Base-by-base conservation (phyloP, 1,140 invertebrate species). In the Eciton burchellii region DNA sequence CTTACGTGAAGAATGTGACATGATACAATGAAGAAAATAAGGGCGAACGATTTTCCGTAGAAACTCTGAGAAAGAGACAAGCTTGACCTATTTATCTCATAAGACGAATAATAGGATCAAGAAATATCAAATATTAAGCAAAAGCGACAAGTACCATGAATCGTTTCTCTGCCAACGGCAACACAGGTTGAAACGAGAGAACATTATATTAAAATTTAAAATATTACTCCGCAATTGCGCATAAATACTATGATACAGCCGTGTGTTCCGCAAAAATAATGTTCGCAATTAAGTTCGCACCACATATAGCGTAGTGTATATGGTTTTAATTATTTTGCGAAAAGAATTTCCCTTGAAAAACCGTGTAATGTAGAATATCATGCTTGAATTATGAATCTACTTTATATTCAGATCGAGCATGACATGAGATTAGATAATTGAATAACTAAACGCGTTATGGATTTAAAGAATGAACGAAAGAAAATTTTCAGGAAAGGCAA, bases 41-140 rank as follows among this genome's bases (percentile, higher is more conserved):
- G 24, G 45, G 24, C 68, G 16, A 79, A 79, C n/a, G n/a, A 21
- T 6, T 65, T 0, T 8, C n/a, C n/a, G 83, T 49, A 66, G 52
- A 49, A 72, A 59, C n/a, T 68, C 70, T 35, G 63, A 82, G 60
- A 52, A 66, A 77, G 52, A 66, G 72, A 84, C 71, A 85, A 89
- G 84, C 73, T 88, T 89, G 85, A 90, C 81, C 85, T 85, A 85
- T 87, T 91, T 91, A 88, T 85, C 73, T 84, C 82, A 81, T 82
- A 89, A 88, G 82, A 90, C n/a, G 60, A 84, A 87, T 91, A 89
- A 89, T 88, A 88, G 82, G 84, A 89, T 88, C 66, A 79, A 47
- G 79, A 87, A 89, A 74, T 88, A 86, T 85, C 88, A 90, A n/a
- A n/a, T n/a, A n/a, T n/a, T 84, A 86, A 85, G 82, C 79, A 45